Evolutionary conservation across 2,888 invertebrate species (phyloP).

Genomic region (Rotaria socialis): DNA sequence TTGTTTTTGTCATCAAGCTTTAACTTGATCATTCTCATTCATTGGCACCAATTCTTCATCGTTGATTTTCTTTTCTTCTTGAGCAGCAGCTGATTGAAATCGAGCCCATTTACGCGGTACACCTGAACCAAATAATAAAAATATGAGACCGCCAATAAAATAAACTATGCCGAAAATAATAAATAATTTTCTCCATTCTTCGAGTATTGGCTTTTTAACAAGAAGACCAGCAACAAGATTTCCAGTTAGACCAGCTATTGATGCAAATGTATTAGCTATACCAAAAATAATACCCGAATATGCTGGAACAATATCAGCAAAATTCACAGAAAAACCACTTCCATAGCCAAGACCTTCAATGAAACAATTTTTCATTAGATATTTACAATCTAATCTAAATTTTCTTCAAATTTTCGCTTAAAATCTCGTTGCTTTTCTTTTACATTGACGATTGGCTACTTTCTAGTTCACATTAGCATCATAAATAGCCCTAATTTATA

Average conservation of each 20-base stretch:
- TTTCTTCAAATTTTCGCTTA: too few relatives aligned
- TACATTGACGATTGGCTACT: too few relatives aligned
- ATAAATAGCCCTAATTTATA: too few relatives aligned
- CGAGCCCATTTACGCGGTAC: slow-evolving; percentile 41
- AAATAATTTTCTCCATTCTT: slow-evolving; percentile 45
- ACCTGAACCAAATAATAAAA: slow-evolving; percentile 38
- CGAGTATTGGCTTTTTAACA: slow-evolving; percentile 17
- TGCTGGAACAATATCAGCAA: slow-evolving; percentile 40
- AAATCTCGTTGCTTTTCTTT: too few relatives aligned
- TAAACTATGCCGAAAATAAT: slow-evolving; percentile 40
- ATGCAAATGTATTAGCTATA: slow-evolving; percentile 44
- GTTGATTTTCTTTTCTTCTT: background rate
- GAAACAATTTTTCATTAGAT: background rate
- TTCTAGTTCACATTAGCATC: too few relatives aligned
- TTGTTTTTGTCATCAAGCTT: background rate
- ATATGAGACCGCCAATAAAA: slow-evolving; percentile 44
- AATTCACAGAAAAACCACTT: slow-evolving; percentile 41
- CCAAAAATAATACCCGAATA: slow-evolving; percentile 45
- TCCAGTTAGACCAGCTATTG: slow-evolving; percentile 41
- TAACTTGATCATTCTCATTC: background rate
- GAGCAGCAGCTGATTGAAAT: background rate
- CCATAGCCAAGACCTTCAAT: slow-evolving; percentile 21
- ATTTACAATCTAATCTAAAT: too few relatives aligned
- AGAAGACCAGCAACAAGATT: slow-evolving; percentile 42
- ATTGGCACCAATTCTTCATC: background rate